Base-by-base conservation (phyloP, 2,888 invertebrate species). In the Clivina fossor region DNA sequence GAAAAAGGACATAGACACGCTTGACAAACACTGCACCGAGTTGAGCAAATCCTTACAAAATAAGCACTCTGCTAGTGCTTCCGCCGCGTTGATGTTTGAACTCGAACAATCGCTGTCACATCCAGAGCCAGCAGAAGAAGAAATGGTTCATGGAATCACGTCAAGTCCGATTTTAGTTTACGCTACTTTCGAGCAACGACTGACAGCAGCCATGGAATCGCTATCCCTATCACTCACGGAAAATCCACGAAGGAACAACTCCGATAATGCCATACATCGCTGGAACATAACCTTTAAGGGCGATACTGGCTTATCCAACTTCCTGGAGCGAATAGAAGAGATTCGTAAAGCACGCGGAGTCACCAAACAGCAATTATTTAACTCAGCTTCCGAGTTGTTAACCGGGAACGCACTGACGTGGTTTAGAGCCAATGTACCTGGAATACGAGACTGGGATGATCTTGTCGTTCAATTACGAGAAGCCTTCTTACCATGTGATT, bases 371-470 rank as follows among this genome's bases (percentile, higher is more conserved):
- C 38, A 38, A 8, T 2, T 38, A 8, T 38, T 38, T 38, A 16
- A 38, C 7, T 16, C 19, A 8, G 40, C 40, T 4, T 11, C 13
- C 7, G 40, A 20, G 13, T 8, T 40, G 2, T 40, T 40, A 13
- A 22, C 5, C 4, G 40, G 40, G 11, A 22, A 40, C 11, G 40
- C 40, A 9, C 8, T 40, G 2, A 40, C 40, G 11, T 40, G 40
- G 22, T 40, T 40, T 40, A 20, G 40, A 18, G 18, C 37, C 5
- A 37, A 37, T 18, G 16, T 15, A 7, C 16, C 15, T 4, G 7
- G 9, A 8, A 8, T 37, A 8, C 15, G 9, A 3, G n/a, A 4
- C 3, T 38, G 38, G 38, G 40, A 40, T 22, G 22, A 2, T 2
- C 9, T 40, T 2, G 11, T 40, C 24, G 22, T 24, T 2, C 2